These are phyloP conservation scores for Xestia rhomboidea DNA, from an alignment of 2,888 invertebrate species.

Conservation along the genomic window DNA sequence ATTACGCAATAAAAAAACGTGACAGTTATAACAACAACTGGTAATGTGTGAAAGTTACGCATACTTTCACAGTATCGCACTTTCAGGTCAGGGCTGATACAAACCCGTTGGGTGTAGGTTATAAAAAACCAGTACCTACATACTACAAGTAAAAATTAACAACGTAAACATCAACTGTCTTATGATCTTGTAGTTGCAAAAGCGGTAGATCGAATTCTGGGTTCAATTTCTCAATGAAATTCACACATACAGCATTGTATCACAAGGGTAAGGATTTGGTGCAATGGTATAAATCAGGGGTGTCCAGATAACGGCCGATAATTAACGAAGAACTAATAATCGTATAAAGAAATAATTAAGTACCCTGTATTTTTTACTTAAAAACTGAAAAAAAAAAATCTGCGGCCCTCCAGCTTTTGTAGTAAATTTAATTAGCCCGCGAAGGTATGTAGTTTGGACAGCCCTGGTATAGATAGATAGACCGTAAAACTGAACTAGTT, in stretches of 20 bases:
- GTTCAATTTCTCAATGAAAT: not conserved
- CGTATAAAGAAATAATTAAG: too few species aligned
- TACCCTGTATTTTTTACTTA: too few species aligned
- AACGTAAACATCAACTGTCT: not conserved
- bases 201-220: not conserved
- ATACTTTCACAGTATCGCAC: slow-evolving; percentile 41
- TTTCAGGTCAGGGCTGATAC: slow-evolving; percentile 33
- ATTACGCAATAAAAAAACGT: slow-evolving; percentile 23
- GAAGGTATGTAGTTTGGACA: too few species aligned
- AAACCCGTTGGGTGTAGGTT: slow-evolving; percentile 17
- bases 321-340: too few species aligned
- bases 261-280: not conserved
- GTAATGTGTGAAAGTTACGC: slow-evolving; percentile 42
- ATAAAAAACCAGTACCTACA: slow-evolving; percentile 1
- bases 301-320: too few species aligned
- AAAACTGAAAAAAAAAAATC: too few species aligned
- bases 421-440: too few species aligned
- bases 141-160: not conserved
- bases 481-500: not conserved
- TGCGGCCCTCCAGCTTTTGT: too few species aligned
- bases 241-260: not conserved
- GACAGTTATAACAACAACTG: slow-evolving; percentile 21
- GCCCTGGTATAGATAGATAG: too few species aligned
- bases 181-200: not conserved
- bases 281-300: too few species aligned